Evolutionary conservation across 2,113 vertebrate genomes (phyloP), one percentile per base, ranked within the genome.

Genomic region (Haemorhous mexicanus): DNA sequence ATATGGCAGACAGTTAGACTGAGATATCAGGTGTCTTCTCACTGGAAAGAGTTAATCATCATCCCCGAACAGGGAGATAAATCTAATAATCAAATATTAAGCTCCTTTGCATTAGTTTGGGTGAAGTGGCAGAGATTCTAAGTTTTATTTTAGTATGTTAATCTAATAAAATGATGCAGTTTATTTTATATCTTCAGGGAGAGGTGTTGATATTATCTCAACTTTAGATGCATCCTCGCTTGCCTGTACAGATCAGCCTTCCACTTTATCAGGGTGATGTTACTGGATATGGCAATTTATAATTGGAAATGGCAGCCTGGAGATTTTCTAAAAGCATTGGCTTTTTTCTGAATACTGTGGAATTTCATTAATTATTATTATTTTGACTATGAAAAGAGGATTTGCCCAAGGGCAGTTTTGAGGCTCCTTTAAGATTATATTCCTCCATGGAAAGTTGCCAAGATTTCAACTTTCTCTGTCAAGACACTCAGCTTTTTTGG

Each of bases 341-440:
- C 69, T 95, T 97, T 97, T 93, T 95, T 96, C 73, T 92, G 61
- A 94, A 95, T 93, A 86, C 84, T 75, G 82, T 90, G 86, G 86
- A 95, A 90, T 94, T 95, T 96, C 95, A 95, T 97, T 97, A 97
- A 97, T 97, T 97, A 98, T 98, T 98, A 98, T 98, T 96, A 96
- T 95, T 96, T 96, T 96, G 93, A 96, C 94, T 96, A 95, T 96
- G 96, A 97, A 98, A 98, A 98, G 84, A 95, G 92, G 93, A 97
- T 96, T 97, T 98, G 97, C 98, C 97, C 93, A 91, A 96, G 94
- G 97, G 98, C 97, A 97, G 91, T 97, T 95, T 84, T 97, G 95
- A 91, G 35, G 53, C 92, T 96, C 90, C 96, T 95, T 93, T 90
- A 97, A 94, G 93, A 93, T 70, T 80, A 74, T 90, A 90, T 85